A percentile compares a stretch with the other conserved stretches of the same genome.
Conservation (phyloP, 2,888 invertebrate genomes). For the Acheta domesticus region DNA sequence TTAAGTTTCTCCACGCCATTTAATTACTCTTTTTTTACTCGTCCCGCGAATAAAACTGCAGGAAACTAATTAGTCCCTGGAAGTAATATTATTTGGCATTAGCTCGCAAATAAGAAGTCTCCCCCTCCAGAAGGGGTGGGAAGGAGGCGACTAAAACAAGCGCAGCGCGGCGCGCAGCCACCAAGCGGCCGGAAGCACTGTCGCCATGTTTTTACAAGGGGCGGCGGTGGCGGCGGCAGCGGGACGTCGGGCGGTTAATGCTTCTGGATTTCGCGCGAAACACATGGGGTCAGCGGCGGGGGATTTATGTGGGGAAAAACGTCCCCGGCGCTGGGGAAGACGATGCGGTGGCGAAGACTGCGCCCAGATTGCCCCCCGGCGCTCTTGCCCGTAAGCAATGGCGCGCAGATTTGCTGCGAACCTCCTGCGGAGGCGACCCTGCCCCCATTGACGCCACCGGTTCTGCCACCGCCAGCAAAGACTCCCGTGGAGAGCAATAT, state of each 20-base stretch:
- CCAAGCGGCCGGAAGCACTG: not conserved
- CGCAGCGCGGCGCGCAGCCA: too few species aligned
- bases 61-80: not conserved
- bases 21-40: too few species aligned
- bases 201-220: not conserved
- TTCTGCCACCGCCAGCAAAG: too few species aligned
- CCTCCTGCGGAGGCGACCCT: too few species aligned
- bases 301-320: not conserved
- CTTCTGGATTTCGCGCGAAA: not conserved
- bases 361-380: not conserved
- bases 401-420: not conserved
- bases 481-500: too few species aligned
- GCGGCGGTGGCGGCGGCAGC: not conserved
- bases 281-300: not conserved
- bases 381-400: not conserved
- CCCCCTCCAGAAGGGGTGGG: too few species aligned
- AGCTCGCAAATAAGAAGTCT: too few species aligned
- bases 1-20: too few species aligned
- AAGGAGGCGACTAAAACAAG: too few species aligned
- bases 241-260: not conserved
- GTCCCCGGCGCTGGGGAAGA: not conserved
- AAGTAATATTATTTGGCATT: not conserved
- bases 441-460: too few species aligned
- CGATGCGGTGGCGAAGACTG: not conserved
- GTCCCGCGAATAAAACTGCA: not conserved